These are phyloP conservation scores for Nycticorax nycticorax DNA, from an alignment of 2,113 vertebrate species.

Conservation along the genomic window DNA sequence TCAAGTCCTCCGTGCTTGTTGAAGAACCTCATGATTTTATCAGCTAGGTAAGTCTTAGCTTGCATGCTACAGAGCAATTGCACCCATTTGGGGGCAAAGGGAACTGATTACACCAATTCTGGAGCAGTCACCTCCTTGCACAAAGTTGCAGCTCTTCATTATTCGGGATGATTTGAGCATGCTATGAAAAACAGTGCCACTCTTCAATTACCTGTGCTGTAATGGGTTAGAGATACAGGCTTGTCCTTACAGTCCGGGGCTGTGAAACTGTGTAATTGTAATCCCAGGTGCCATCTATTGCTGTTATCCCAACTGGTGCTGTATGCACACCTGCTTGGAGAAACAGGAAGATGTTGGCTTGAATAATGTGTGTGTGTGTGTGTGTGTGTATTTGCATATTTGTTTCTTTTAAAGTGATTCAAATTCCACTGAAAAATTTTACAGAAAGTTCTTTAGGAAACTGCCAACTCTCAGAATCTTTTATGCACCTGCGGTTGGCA, in stretches of 20 bases:
- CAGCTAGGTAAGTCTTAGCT: not conserved
- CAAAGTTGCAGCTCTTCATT: not conserved
- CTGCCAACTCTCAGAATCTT: not conserved
- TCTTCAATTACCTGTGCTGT: not conserved
- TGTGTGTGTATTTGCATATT: not conserved
- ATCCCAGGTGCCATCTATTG: not conserved
- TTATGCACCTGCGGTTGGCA: not conserved
- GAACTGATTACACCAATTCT: not conserved
- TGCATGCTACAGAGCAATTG: not conserved
- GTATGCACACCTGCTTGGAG: not conserved
- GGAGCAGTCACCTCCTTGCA: not conserved
- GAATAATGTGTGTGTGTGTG: not conserved
- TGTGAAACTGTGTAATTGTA: not conserved
- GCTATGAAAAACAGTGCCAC: not conserved
- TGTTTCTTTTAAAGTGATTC: not conserved
- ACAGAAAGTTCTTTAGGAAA: not conserved
- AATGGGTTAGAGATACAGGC: not conserved
- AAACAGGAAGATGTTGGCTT: not conserved
- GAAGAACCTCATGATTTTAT: not conserved
- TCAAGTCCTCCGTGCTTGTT: not conserved
- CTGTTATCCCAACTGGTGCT: not conserved
- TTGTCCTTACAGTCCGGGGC: not conserved
- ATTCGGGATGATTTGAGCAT: not conserved
- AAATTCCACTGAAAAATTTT: not conserved
- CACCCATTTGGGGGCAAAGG: not conserved